Evolutionary conservation across 1,140 invertebrate genomes (phyloP).

Genomic region (Drosophila pectinifera): DNA sequence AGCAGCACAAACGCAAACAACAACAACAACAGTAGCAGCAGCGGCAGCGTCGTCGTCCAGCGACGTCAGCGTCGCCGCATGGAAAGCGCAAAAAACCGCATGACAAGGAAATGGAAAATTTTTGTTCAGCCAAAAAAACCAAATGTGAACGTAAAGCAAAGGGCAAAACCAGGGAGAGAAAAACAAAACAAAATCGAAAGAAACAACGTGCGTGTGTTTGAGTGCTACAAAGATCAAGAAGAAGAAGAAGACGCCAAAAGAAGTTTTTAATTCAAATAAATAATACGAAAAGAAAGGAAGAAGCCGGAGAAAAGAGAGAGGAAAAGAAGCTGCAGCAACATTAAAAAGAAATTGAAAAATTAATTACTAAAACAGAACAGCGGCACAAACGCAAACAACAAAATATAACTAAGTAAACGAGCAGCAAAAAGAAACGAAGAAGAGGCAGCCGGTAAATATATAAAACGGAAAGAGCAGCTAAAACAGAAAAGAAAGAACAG

Average conservation of each 20-base stretch:
- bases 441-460: conserved; percentile 3
- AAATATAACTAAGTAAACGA: conserved; percentile 11
- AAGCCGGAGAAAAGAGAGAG: conserved; percentile 1
- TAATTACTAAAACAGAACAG: conserved; percentile 10
- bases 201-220: conserved; percentile 11
- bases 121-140: conserved; percentile 33
- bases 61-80: conserved; percentile 47
- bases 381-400: conserved; percentile 19
- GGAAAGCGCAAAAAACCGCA: conserved; percentile 56
- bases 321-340: too few relatives aligned
- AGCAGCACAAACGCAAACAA: conserved; percentile 30
- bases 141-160: conserved; percentile 45
- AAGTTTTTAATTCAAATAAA: conserved; percentile 19
- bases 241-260: conserved; percentile 3
- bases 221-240: conserved; percentile 25
- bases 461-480: conserved; percentile 1
- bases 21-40: conserved; percentile 21
- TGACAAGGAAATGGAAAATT: conserved; percentile 58
- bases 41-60: conserved; percentile 39
- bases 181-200: conserved; percentile 43
- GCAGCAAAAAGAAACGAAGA: background rate
- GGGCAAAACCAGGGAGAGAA: conserved; percentile 29
- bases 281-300: conserved; percentile 1
- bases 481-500: background rate
- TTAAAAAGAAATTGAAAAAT: conserved; percentile 4